Base-by-base conservation (phyloP, 2,797 vertebrate species). In the Denticeps clupeoides region DNA sequence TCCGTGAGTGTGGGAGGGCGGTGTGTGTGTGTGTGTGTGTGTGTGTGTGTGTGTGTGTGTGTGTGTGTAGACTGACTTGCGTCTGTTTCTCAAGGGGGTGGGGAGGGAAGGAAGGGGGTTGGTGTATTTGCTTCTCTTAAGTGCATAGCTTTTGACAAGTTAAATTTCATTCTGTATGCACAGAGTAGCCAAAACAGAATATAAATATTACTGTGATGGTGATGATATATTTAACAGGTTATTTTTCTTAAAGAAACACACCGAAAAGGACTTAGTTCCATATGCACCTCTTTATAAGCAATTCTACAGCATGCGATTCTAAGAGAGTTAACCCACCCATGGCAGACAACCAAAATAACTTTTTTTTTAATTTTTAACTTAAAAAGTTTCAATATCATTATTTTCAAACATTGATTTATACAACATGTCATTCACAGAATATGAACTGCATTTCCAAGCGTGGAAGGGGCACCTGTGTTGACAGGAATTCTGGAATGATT, bases 251-350 rank as follows among this genome's bases (percentile, higher is more conserved):
- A 89, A 93, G 87, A 81, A 87, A 91, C 88, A 93, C 90, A 93
- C 83, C 87, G n/a, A 82, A 91, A 10, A 87, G 84, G 89, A 91
- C 86, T 86, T 85, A 88, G 87, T 90, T 89, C 88, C 85, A 83
- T 89, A 87, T 90, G 91, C 88, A 93, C 87, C 86, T 88, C 87
- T 81, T 76, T 79, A 85, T 81, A 85, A 98, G 93, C 92, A 87
- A 92, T 92, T 96, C 94, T 96, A 99, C 90, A 96, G 93, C 93
- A 97, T 99, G 94, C 93, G 89, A 90, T 89, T 95, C 89, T 95
- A 98, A 94, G 88, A 92, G 88, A 92, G 88, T 87, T 90, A 92
- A 90, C 91, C 91, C 90, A 91, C 86, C 89, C 87, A 85, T 89
- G 87, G 88, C 88, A 91, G 92, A 96, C 87, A 83, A 88, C 86